Evolutionary conservation across 2,888 invertebrate genomes (phyloP).

Genomic region (Parnassius apollo): DNA sequence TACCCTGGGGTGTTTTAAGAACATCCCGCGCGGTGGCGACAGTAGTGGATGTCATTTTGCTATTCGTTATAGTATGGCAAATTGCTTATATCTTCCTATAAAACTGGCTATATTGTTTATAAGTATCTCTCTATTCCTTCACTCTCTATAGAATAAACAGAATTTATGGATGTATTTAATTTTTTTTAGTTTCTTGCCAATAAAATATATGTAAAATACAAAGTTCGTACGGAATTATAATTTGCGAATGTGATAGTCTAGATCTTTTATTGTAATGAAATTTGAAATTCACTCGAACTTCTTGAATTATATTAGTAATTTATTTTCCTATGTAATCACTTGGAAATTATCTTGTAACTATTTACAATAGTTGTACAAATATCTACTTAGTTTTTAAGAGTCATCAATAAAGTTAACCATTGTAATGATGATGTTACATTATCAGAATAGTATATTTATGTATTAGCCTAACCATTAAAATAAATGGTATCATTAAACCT

Average conservation of each 20-base stretch:
- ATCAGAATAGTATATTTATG: slow-evolving; percentile 67
- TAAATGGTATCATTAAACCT: slow-evolving; percentile 65
- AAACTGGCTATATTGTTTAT: slow-evolving; percentile 49
- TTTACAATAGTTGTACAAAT: slow-evolving; percentile 70
- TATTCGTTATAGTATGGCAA: slow-evolving; percentile 74
- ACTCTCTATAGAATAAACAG: slow-evolving; percentile 72
- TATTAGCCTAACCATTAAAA: slow-evolving; percentile 72
- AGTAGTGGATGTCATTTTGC: slow-evolving; percentile 56
- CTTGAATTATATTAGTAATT: slow-evolving; percentile 53
- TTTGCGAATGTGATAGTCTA: slow-evolving; percentile 73
- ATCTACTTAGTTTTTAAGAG: slow-evolving; percentile 62
- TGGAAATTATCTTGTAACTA: slow-evolving; percentile 40
- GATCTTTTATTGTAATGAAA: slow-evolving; percentile 65
- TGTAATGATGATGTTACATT: slow-evolving; percentile 57
- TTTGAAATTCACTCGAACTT: slow-evolving; percentile 54
- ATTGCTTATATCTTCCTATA: slow-evolving; percentile 59
- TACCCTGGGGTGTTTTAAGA: slow-evolving; percentile 71
- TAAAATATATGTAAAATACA: slow-evolving; percentile 69
- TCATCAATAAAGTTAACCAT: slow-evolving; percentile 67
- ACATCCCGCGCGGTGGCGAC: slow-evolving; percentile 65
- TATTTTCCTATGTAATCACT: slow-evolving; percentile 47
- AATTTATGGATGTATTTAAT: slow-evolving; percentile 61
- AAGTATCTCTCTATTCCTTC: slow-evolving; percentile 68
- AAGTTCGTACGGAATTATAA: slow-evolving; percentile 60
- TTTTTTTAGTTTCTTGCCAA: slow-evolving; percentile 75